phyloP scores from a whole-genome alignment of 2,113 vertebrate species.

The Pseudopodoces humilis region DNA sequence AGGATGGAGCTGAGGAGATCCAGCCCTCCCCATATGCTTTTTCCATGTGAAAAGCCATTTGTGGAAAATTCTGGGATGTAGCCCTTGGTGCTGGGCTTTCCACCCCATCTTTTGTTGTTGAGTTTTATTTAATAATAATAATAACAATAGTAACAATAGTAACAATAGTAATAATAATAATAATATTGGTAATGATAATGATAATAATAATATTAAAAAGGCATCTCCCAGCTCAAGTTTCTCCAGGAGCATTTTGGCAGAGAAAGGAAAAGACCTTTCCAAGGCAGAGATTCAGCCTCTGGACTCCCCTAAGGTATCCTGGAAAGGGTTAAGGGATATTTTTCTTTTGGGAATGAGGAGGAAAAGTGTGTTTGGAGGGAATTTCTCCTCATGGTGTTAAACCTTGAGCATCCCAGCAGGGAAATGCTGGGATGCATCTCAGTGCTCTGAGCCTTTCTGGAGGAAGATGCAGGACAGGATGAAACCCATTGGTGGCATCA shows the following conservation, averaged over 20 bases:
- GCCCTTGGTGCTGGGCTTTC: not conserved
- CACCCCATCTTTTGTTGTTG: not conserved
- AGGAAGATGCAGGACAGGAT: not conserved
- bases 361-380: not conserved
- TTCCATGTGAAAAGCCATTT: not conserved
- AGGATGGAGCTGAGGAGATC: not conserved
- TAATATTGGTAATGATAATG: not conserved
- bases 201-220: not conserved
- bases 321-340: not conserved
- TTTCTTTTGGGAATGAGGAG: not conserved
- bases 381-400: not conserved
- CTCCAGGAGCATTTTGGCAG: not conserved
- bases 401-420: not conserved
- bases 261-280: not conserved
- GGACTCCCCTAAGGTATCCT: fast-evolving
- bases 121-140: not conserved
- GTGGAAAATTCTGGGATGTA: not conserved
- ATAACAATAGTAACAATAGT: not conserved
- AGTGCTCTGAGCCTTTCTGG: fast-evolving
- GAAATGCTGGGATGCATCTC: not conserved
- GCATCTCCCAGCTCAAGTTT: not conserved
- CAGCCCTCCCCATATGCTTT: not conserved
- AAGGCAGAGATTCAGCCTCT: not conserved
- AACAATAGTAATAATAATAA: not conserved
- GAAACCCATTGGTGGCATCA: not conserved